A percentile compares a stretch with the other conserved stretches of the same genome.
Conservation (phyloP, 1,140 invertebrate genomes). For the Contarinia nasturtii region DNA sequence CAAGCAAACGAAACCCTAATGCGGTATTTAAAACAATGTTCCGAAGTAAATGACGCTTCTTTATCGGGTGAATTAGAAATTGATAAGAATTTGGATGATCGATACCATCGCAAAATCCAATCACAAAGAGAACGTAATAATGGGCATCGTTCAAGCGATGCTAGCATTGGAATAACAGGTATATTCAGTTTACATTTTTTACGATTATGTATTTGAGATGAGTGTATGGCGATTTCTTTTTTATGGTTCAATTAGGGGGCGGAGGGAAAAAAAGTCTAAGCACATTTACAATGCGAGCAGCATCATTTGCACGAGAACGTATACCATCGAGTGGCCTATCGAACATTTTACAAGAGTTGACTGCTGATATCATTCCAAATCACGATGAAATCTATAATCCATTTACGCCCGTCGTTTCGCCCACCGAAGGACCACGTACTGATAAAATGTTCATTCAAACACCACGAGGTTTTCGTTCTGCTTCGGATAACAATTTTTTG, state of each 20-base stretch:
- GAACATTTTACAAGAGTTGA: conserved; percentile 21
- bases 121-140: conserved; percentile 20
- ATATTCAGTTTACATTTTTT: not conserved
- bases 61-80: conserved; percentile 22
- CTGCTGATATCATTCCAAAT: conserved; percentile 20
- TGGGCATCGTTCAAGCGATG: conserved; percentile 19
- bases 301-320: not conserved
- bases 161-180: not conserved
- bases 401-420: conserved; percentile 24
- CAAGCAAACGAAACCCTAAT: conserved; percentile 23
- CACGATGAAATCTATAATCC: conserved; percentile 25
- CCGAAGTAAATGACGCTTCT: conserved; percentile 23
- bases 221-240: not conserved
- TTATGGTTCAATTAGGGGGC: not conserved
- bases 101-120: conserved; percentile 23
- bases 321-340: conserved; percentile 13
- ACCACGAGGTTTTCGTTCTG: conserved; percentile 22
- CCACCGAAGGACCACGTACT: conserved; percentile 21
- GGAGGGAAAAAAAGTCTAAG: not conserved
- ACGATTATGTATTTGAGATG: not conserved
- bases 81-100: conserved; percentile 21
- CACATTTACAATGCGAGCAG: no score
- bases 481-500: not conserved
- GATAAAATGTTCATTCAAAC: conserved; percentile 25
- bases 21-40: conserved; percentile 23